Percentiles rank a stretch among this genome's conserved stretches.
Evolutionary conservation across 2,888 invertebrate species (phyloP).

Genomic region (Luperina testacea): DNA sequence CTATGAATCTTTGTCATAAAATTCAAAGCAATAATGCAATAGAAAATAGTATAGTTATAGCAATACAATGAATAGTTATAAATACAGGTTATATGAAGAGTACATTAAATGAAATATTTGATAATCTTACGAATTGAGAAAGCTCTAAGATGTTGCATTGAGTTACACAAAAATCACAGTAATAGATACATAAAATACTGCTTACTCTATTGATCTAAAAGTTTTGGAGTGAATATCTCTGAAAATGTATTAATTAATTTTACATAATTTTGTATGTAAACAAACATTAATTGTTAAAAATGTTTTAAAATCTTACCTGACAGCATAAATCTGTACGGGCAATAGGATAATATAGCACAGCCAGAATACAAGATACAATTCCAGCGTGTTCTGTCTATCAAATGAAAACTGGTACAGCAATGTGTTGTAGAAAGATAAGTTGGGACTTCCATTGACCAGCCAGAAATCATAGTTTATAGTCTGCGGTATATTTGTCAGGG

Average conservation of each 20-base stretch:
- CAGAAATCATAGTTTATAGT: slow-evolving; percentile 95
- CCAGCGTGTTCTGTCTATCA: slow-evolving; percentile 97
- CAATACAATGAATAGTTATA: slow-evolving; percentile 31
- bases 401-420: slow-evolving; percentile 99
- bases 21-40: slow-evolving; percentile 34
- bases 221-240: slow-evolving; percentile 54
- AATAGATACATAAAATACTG: slow-evolving; percentile 46
- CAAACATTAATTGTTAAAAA: slow-evolving; percentile 8
- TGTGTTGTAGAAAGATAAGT: slow-evolving; percentile 95
- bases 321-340: slow-evolving; percentile 97
- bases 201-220: slow-evolving; percentile 56
- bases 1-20: slow-evolving; percentile 4
- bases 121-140: slow-evolving; percentile 12
- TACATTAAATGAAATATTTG: slow-evolving; percentile 28
- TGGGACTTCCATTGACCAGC: slow-evolving; percentile 99
- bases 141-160: slow-evolving; percentile 40
- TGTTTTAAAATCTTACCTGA: slow-evolving; percentile 83
- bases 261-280: slow-evolving; percentile 25
- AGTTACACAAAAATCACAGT: slow-evolving; percentile 41
- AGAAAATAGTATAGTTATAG: slow-evolving; percentile 24
- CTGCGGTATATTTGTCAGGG: slow-evolving; percentile 81
- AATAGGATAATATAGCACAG: slow-evolving; percentile 95
- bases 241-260: slow-evolving; percentile 53
- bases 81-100: slow-evolving; percentile 25
- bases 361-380: slow-evolving; percentile 97